phyloP scores from a whole-genome alignment of 2,113 vertebrate genomes.

The Aptenodytes patagonicus region DNA sequence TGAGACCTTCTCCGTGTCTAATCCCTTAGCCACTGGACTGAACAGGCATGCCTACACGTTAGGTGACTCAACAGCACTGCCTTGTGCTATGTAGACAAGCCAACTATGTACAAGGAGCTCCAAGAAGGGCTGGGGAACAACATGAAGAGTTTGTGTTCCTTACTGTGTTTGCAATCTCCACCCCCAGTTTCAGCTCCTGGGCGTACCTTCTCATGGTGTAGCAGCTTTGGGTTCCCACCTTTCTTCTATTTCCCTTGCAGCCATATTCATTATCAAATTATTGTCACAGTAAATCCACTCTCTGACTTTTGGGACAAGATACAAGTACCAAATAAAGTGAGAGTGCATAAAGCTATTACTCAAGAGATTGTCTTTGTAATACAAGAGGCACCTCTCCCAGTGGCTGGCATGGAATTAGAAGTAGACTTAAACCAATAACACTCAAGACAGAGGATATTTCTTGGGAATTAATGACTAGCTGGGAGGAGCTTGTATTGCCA shows the following conservation, averaged over 20 bases:
- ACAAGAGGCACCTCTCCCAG: not conserved
- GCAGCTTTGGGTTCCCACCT: not conserved
- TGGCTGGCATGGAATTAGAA: not conserved
- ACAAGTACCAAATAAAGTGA: not conserved
- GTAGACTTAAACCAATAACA: not conserved
- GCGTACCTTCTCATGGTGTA: not conserved
- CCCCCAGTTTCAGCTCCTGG: not conserved
- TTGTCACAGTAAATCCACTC: not conserved
- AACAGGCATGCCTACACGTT: not conserved
- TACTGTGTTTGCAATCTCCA: not conserved
- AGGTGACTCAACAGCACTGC: not conserved
- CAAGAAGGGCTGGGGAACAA: not conserved
- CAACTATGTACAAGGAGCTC: not conserved
- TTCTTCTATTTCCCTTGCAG: not conserved
- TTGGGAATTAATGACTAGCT: not conserved
- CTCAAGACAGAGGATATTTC: not conserved
- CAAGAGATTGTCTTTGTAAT: not conserved
- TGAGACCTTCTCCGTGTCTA: not conserved
- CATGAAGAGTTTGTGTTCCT: not conserved
- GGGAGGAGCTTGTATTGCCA: not conserved
- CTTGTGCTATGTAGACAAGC: not conserved
- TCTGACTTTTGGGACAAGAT: not conserved
- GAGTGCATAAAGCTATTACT: not conserved
- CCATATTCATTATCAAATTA: not conserved
- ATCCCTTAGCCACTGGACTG: not conserved